Conservation (phyloP, 2,797 vertebrate genomes). For the Sphenopsis melanotis region DNA sequence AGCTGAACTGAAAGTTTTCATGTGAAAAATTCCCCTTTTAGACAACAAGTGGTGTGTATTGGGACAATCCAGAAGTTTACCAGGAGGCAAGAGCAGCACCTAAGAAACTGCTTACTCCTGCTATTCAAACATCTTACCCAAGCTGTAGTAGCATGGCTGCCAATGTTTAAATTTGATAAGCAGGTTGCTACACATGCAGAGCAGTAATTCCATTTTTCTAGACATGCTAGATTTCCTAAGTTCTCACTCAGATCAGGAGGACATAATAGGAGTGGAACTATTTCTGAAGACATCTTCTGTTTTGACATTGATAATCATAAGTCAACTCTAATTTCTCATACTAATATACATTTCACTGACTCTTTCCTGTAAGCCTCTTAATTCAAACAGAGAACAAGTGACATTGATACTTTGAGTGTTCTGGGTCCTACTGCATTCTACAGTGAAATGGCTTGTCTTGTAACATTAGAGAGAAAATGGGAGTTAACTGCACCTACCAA, state of each 20-base stretch:
- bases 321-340: neutral
- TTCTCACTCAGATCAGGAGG: neutral
- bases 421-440: neutral
- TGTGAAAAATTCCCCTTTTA: neutral
- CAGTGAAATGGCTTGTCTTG: neutral
- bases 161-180: neutral
- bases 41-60: neutral
- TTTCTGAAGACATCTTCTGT: neutral
- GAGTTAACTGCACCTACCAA: neutral
- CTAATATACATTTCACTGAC: neutral
- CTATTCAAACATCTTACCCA: neutral
- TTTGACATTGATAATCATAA: neutral
- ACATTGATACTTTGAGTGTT: neutral
- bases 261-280: neutral
- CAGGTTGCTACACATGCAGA: neutral
- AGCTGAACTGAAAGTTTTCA: neutral
- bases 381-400: neutral
- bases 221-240: neutral
- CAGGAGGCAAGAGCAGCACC: neutral
- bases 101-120: neutral
- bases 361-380: neutral
- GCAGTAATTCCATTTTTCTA: neutral
- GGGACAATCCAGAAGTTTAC: neutral
- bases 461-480: neutral
- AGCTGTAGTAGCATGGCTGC: rapidly evolving